A percentile compares a stretch with the other conserved stretches of the same genome.
phyloP scores from a whole-genome alignment of 2,888 invertebrate genomes.

The Ypsolopha scabrella region DNA sequence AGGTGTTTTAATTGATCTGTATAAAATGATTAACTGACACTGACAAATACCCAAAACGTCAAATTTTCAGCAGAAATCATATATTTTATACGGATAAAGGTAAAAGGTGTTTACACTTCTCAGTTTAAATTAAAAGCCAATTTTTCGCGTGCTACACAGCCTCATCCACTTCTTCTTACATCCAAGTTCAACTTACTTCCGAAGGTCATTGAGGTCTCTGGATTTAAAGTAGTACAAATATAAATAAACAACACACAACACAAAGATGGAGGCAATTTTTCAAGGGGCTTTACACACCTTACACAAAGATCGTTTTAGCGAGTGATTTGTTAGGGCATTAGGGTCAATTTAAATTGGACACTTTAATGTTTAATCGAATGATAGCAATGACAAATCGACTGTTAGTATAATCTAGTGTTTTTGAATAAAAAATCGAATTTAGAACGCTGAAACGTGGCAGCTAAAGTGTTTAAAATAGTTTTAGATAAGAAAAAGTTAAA shows the following conservation, averaged over 20 bases:
- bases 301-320: conserved; percentile 9
- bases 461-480: too few species aligned
- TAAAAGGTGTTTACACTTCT: too few species aligned
- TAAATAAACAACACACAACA: neutral
- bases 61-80: too few species aligned
- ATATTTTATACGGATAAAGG: too few species aligned
- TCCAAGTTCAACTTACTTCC: neutral
- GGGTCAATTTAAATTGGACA: neutral
- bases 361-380: neutral
- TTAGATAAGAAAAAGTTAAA: too few species aligned
- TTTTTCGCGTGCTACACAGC: too few species aligned
- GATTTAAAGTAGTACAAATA: conserved; percentile 9
- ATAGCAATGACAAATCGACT: neutral
- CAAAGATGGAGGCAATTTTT: conserved; percentile 13
- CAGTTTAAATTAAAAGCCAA: too few species aligned
- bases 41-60: too few species aligned
- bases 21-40: too few species aligned
- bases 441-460: too few species aligned
- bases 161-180: neutral
- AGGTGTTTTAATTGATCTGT: too few species aligned
- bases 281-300: conserved; percentile 9
- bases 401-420: neutral
- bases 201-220: conserved; percentile 4
- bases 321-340: conserved; percentile 4
- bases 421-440: too few species aligned